phyloP scores from a whole-genome alignment of 2,888 invertebrate genomes.

The Lasioglossum pauxillum region DNA sequence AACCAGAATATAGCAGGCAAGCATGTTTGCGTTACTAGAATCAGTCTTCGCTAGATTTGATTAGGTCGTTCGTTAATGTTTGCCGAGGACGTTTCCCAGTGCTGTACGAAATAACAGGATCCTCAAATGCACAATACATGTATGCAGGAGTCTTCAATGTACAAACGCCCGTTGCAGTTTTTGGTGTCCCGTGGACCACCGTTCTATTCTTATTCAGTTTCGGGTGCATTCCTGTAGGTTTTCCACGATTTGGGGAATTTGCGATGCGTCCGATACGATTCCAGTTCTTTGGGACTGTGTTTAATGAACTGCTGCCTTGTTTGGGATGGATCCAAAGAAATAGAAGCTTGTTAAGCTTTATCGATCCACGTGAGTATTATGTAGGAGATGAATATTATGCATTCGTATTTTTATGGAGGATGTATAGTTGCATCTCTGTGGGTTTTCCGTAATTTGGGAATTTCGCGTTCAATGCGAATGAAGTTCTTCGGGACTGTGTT shows the following conservation, averaged over 20 bases:
- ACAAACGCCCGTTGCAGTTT: neutral
- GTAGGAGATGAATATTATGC: too few species aligned
- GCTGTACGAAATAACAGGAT: neutral
- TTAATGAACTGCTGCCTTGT: constrained; percentile 42
- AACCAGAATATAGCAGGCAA: neutral
- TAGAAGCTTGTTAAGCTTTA: neutral
- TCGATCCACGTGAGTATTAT: too few species aligned
- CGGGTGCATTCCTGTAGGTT: neutral
- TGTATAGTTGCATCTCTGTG: neutral
- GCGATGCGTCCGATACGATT: neutral
- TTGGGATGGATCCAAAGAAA: constrained; percentile 37
- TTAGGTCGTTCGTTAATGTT: neutral
- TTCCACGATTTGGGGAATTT: constrained; percentile 8
- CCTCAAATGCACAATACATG: neutral
- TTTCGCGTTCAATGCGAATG: neutral
- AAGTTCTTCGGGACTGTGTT: neutral
- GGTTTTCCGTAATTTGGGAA: constrained; percentile 9
- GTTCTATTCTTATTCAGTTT: neutral
- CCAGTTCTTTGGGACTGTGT: neutral
- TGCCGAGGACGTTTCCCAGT: neutral
- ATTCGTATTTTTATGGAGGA: too few species aligned
- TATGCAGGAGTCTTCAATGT: neutral
- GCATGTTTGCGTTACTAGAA: neutral
- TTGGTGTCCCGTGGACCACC: neutral
- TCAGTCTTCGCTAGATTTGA: neutral